Conservation (phyloP, 2,888 invertebrate genomes). For the Pandemis corylana region DNA sequence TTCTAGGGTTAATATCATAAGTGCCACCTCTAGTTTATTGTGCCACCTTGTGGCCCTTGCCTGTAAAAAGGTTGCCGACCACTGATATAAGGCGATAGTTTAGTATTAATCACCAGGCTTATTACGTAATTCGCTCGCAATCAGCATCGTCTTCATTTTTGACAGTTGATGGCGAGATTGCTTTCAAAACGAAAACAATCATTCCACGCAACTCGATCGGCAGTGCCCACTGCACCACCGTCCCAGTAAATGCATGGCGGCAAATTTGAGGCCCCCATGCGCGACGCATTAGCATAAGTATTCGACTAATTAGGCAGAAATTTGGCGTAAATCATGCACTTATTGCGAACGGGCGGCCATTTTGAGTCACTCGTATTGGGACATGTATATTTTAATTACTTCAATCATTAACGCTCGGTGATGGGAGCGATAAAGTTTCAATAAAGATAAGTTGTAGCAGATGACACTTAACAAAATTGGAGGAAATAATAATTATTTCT, state of each 20-base stretch:
- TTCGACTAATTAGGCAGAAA: conserved; percentile 57
- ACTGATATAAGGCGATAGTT: no score
- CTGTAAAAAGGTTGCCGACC: no score
- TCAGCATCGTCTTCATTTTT: no score
- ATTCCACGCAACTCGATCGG: background rate
- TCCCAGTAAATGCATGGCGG: conserved; percentile 39
- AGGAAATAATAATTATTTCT: no score
- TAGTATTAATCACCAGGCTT: no score
- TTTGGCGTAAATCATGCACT: conserved; percentile 58
- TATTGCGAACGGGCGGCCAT: conserved; percentile 23
- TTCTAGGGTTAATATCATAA: no score
- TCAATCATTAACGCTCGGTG: background rate
- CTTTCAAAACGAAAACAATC: no score
- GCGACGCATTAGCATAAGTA: conserved; percentile 61
- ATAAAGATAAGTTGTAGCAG: background rate
- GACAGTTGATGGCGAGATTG: no score
- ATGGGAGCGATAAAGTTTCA: background rate
- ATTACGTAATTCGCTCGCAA: no score
- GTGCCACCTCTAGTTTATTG: no score
- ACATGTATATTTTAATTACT: background rate
- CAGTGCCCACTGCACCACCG: conserved; percentile 13
- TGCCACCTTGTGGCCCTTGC: no score
- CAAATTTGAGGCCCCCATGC: conserved; percentile 61
- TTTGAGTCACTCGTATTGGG: background rate
- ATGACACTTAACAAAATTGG: no score